Evolutionary conservation across 1,140 invertebrate species (phyloP), one percentile per base, ranked within the genome.

Genomic region (Teleopsis dalmanni): DNA sequence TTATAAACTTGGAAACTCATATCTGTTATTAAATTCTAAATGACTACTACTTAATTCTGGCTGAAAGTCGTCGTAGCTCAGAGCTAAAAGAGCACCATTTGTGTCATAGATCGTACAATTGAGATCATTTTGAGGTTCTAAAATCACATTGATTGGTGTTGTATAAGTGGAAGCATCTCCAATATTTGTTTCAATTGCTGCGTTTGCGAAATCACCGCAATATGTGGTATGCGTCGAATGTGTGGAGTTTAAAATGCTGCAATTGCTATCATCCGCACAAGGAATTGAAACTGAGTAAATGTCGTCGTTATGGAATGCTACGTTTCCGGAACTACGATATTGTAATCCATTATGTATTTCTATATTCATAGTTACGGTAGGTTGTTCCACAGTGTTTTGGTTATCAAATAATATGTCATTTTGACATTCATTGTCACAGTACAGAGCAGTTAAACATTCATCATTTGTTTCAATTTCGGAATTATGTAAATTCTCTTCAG

Each of bases 11-110:
- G 62, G 56, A 65, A 65, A 65, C 54, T 61, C 60, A 55, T 62
- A 65, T 61, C 55, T 52, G 53, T 60, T 62, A 50, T 62, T 65
- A 66, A 66, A 66, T 54, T 66, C 64, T 62, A 66, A 62, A 57
- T 66, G 64, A 59, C 63, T 66, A 55, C 63, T 59, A 51, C 59
- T 58, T 52, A 60, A 59, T 55, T 66, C 59, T 36, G 59, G 64
- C 53, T 59, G 63, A 44, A 64, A 40, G 41, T 66, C 64, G 54
- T 66, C 64, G 47, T 55, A 56, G 35, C 59, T 62, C 38, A 62
- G 59, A 50, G 61, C 59, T 55, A 66, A 56, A 26, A 66, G 63
- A 51, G 60, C 54, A 56, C 64, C 63, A 50, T 66, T 60, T 41
- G 63, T 62, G 54, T 66, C 63, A 55, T 59, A 55, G 56, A 54